Evolutionary conservation across 2,797 vertebrate genomes (phyloP).

Genomic region (Crax fasciolata): DNA sequence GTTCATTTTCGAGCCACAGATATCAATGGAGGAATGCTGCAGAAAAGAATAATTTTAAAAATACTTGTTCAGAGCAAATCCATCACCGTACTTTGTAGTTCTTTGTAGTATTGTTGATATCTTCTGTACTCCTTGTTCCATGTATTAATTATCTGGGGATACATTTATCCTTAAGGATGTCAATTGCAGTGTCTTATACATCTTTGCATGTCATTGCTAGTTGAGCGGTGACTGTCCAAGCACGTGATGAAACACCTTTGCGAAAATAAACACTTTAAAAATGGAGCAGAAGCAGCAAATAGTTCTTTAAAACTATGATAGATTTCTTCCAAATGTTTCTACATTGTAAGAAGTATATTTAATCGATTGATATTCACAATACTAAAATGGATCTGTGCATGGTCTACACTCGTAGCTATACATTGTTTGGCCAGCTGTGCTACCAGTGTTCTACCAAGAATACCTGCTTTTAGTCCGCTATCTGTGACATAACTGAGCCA

Average conservation of each 20-base stretch:
- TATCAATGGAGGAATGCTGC: not conserved
- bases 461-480: not conserved
- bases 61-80: not conserved
- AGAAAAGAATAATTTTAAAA: not conserved
- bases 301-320: not conserved
- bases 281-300: not conserved
- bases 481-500: not conserved
- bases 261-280: not conserved
- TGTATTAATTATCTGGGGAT: not conserved
- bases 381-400: not conserved
- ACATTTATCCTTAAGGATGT: not conserved
- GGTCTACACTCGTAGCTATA: not conserved
- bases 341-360: not conserved
- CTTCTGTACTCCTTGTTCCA: not conserved
- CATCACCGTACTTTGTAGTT: not conserved
- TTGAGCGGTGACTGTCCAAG: not conserved
- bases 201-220: not conserved
- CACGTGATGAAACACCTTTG: not conserved
- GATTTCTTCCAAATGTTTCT: not conserved
- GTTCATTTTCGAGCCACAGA: not conserved
- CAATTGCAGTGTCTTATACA: not conserved
- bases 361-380: not conserved
- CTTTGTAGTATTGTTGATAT: not conserved
- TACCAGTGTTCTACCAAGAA: not conserved
- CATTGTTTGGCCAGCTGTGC: not conserved